phyloP scores from a whole-genome alignment of 2,797 vertebrate genomes.

The Argyrosomus regius region DNA sequence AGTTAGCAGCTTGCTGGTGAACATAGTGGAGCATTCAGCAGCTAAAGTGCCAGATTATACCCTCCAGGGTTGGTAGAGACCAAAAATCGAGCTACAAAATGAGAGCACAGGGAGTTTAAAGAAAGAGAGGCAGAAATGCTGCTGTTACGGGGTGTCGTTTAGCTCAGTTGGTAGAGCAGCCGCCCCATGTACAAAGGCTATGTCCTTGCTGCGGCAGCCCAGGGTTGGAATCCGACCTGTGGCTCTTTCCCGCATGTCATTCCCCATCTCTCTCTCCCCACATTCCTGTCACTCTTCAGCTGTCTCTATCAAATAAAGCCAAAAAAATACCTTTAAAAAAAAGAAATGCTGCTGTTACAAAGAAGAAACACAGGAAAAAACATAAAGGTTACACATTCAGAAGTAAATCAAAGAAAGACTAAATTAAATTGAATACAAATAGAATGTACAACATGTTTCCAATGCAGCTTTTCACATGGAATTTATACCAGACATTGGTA shows the following conservation, averaged over 20 bases:
- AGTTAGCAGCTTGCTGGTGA: constrained; percentile 10
- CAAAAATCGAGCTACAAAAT: constrained; percentile 26
- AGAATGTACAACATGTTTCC: no score
- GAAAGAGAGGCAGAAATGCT: neutral
- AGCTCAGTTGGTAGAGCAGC: no score
- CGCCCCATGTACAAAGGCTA: no score
- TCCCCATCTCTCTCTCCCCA: no score
- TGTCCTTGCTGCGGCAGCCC: no score
- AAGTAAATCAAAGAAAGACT: neutral
- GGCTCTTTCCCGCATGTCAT: no score
- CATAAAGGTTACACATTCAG: neutral
- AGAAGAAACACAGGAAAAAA: neutral
- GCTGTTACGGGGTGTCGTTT: neutral
- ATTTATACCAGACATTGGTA: no score
- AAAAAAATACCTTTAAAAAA: no score
- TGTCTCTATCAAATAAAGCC: no score
- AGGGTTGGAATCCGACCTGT: no score
- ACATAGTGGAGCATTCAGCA: constrained; percentile 27
- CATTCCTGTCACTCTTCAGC: no score
- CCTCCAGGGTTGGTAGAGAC: constrained; percentile 27
- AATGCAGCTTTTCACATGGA: no score
- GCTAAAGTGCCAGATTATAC: constrained; percentile 24
- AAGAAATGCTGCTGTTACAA: neutral
- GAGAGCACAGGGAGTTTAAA: neutral
- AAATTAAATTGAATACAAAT: neutral